A percentile compares a stretch with the other conserved stretches of the same genome.
These are phyloP conservation scores for Drosophila ficusphila DNA, from an alignment of 1,140 invertebrate species.

Conservation along the genomic window DNA sequence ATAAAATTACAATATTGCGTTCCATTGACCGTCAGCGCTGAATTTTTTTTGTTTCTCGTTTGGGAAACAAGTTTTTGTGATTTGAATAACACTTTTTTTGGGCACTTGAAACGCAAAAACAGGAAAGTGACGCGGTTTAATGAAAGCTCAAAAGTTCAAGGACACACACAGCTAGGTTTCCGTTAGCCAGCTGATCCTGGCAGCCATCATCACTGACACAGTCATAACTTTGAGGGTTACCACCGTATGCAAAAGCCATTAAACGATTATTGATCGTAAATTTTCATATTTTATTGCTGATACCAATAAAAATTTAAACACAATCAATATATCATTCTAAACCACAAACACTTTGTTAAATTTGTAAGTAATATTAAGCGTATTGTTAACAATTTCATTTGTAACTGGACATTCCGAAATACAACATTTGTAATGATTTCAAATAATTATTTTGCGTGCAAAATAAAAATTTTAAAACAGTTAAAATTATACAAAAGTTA, in stretches of 20 bases:
- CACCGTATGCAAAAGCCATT: not conserved
- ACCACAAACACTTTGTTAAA: too few species aligned
- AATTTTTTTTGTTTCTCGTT: constrained; percentile 11
- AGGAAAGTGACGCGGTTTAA: constrained; percentile 38
- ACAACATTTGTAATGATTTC: too few species aligned
- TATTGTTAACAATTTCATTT: too few species aligned
- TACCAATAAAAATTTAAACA: too few species aligned
- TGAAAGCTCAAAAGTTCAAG: constrained; percentile 26
- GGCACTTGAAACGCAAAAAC: constrained; percentile 33
- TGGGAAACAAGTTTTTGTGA: constrained; percentile 24
- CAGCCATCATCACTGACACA: constrained; percentile 8
- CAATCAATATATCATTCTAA: too few species aligned
- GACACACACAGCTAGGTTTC: constrained; percentile 1
- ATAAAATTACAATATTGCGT: constrained; percentile 43
- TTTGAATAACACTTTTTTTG: constrained; percentile 31
- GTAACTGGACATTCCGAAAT: too few species aligned
- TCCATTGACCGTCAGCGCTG: constrained; percentile 49
- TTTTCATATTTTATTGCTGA: not conserved
- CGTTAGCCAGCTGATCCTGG: constrained; percentile 31
- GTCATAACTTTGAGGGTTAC: not conserved
- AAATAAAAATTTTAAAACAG: too few species aligned
- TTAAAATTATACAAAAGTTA: too few species aligned
- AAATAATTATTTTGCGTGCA: too few species aligned
- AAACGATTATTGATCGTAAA: not conserved
- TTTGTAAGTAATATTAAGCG: too few species aligned